Percentiles rank a stretch among this genome's conserved stretches.
Conservation (phyloP, 1,140 invertebrate genomes). For the Hyles vespertilio region DNA sequence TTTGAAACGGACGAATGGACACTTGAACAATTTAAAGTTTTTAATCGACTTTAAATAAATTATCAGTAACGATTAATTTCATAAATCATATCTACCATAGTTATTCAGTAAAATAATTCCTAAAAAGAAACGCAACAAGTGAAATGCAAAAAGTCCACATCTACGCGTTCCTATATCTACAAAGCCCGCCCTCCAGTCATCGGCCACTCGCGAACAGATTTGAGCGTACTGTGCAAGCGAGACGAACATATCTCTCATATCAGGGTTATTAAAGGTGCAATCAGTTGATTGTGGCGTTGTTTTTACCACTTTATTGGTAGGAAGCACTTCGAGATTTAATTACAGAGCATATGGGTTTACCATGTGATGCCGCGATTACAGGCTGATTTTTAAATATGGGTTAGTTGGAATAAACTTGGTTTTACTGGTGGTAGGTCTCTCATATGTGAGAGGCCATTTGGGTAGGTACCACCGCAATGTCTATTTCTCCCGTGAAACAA, state of each 20-base stretch:
- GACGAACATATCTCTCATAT: conserved; percentile 24
- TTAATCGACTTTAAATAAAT: no score
- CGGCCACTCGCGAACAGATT: conserved; percentile 48
- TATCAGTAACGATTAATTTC: no score
- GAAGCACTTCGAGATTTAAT: conserved; percentile 42
- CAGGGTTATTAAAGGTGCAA: conserved; percentile 64
- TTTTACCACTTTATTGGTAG: conserved; percentile 55
- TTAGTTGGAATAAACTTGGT: not conserved
- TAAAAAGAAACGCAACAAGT: no score
- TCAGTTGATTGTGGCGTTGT: conserved; percentile 64
- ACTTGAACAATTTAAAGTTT: no score
- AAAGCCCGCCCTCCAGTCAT: conserved; percentile 30
- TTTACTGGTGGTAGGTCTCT: no score
- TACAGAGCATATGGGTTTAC: conserved; percentile 7
- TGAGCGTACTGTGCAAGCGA: conserved; percentile 30
- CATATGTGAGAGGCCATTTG: no score
- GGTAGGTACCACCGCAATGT: no score
- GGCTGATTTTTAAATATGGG: not conserved
- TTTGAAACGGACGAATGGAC: no score
- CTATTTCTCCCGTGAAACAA: no score
- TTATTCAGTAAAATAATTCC: no score
- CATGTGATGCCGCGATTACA: not conserved
- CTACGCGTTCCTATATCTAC: conserved; percentile 25
- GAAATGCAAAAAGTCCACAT: conserved; percentile 1
- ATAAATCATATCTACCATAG: no score